These are phyloP conservation scores for Thunnus maccoyii DNA, from an alignment of 2,113 vertebrate genomes.

Conservation along the genomic window DNA sequence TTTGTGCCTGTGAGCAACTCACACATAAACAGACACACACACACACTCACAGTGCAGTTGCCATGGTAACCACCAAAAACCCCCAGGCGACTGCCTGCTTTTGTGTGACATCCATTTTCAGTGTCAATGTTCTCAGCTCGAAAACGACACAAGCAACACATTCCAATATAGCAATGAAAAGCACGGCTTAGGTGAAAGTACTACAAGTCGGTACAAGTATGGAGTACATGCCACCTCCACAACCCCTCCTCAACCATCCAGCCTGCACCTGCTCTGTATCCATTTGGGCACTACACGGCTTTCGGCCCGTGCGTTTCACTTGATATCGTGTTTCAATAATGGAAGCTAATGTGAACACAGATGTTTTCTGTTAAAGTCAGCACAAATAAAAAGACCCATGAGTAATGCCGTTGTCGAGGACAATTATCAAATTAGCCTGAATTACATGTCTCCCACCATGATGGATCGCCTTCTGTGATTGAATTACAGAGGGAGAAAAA, in stretches of 20 bases:
- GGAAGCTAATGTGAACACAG: constrained; percentile 72
- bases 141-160: constrained; percentile 51
- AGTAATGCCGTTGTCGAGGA: constrained; percentile 76
- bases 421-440: constrained; percentile 80
- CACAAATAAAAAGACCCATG: constrained; percentile 76
- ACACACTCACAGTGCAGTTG: constrained; percentile 56
- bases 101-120: constrained; percentile 79
- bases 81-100: constrained; percentile 66
- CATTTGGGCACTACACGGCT: constrained; percentile 13
- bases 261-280: constrained; percentile 39
- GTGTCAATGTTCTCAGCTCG: constrained; percentile 64
- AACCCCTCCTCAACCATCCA: constrained; percentile 21
- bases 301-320: constrained; percentile 11
- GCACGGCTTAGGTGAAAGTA: constrained; percentile 41
- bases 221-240: constrained; percentile 39
- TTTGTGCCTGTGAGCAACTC: constrained; percentile 38
- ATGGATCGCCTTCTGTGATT: constrained; percentile 75
- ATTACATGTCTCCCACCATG: constrained; percentile 71
- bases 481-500: constrained; percentile 60
- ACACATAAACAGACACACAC: constrained; percentile 4
- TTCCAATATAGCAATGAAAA: constrained; percentile 49
- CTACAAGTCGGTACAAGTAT: constrained; percentile 44
- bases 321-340: constrained; percentile 64
- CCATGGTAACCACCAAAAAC: constrained; percentile 65
- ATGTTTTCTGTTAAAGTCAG: constrained; percentile 76